A percentile compares a stretch with the other conserved stretches of the same genome.
These are phyloP conservation scores for Sinonovacula constricta DNA, from an alignment of 1,140 invertebrate species.

Conservation along the genomic window DNA sequence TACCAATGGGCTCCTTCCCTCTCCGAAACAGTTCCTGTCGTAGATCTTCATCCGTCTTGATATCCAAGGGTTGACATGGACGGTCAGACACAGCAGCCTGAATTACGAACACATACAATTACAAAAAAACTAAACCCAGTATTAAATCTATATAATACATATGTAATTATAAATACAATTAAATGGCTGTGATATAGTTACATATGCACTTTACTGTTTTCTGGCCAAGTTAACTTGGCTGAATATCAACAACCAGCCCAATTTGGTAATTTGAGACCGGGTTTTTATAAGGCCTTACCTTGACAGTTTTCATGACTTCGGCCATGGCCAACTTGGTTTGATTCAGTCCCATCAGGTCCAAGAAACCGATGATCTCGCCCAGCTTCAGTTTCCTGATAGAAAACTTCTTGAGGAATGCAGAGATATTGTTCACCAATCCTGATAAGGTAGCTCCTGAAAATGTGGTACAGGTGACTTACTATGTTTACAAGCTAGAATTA, in stretches of 20 bases:
- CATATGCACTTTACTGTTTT: not conserved
- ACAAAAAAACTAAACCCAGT: too few relatives aligned
- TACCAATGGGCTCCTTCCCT: too few relatives aligned
- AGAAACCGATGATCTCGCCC: slow-evolving; percentile 37
- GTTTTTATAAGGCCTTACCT: slow-evolving; percentile 27
- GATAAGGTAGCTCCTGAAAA: not conserved
- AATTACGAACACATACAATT: too few relatives aligned
- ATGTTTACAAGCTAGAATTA: too few relatives aligned
- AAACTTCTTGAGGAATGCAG: slow-evolving; percentile 44
- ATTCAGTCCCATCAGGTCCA: slow-evolving; percentile 39
- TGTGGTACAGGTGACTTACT: too few relatives aligned
- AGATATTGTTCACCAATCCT: slow-evolving; percentile 26
- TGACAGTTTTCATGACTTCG: slow-evolving; percentile 48
- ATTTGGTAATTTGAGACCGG: too few relatives aligned
- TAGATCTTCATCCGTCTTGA: too few relatives aligned
- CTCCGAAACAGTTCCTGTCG: too few relatives aligned
- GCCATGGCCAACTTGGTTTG: slow-evolving; percentile 45
- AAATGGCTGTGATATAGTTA: not conserved
- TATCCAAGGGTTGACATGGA: too few relatives aligned
- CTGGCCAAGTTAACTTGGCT: not conserved
- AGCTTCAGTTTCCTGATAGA: slow-evolving; percentile 47
- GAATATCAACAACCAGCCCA: not conserved
- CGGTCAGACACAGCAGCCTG: too few relatives aligned
- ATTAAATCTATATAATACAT: too few relatives aligned
- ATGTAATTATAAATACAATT: too few relatives aligned